Evolutionary conservation across 2,113 vertebrate species (phyloP), one percentile per base, ranked within the genome.

Genomic region (Atherinomorus stipes): DNA sequence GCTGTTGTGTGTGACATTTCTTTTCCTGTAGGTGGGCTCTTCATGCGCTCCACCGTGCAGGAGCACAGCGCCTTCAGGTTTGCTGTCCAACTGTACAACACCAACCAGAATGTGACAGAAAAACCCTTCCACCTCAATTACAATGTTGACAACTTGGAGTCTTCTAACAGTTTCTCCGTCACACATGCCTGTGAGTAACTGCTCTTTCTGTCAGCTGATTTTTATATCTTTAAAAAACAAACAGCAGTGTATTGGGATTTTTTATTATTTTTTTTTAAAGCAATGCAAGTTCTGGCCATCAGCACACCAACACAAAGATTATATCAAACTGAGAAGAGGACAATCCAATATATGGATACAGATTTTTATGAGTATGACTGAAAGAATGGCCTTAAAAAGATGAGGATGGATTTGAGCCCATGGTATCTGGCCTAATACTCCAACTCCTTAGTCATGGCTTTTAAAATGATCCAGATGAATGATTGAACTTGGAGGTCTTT

Each of bases 21-120:
- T 73, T 88, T 18, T 11, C 67, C 76, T 75, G 72, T 88, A 99
- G 97, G 97, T 92, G 98, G 98, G 85, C 96, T 99, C 90, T 99
- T 99, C 92, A 97, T 98, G 95, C 95, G 97, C 91, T 97, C 97
- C 62, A 97, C 98, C 0, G 96, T 98, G 85, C 98, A 99, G 94
- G 98, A 99, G 90, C 97, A 99, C 95, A 99, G 98, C 83, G 97
- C 97, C 42, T 99, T 99, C 93, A 95, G 97, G 81, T 99, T 99
- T 87, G 97, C 97, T 50, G 97, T 99, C 86, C 97, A 99, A 93
- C 96, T 99, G 84, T 98, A 98, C 90, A 99, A 99, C 95, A 99
- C 97, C 74, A 99, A 99, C 93, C 98, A 99, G 94, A 99, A 99
- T 83, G 96, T 95, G 84, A 98, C 97, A 13, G 98, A 99, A 88